These are phyloP conservation scores for Hyposmocoma kahamanoa DNA, from an alignment of 1,140 invertebrate species.

Conservation along the genomic window DNA sequence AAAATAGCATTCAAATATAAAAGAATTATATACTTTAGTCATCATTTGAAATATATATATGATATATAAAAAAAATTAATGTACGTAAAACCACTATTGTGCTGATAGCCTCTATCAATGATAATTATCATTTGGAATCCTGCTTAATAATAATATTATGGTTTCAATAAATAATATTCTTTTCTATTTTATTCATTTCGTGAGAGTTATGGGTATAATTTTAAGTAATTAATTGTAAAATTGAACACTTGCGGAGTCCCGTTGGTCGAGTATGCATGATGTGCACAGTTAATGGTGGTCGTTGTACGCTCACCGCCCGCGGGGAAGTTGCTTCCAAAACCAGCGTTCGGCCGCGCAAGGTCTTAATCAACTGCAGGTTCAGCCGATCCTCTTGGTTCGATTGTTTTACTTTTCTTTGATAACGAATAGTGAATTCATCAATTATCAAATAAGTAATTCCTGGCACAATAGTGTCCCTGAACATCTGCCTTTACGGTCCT, in stretches of 20 bases:
- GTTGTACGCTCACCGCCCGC: conserved; percentile 17
- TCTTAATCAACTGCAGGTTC: conserved; percentile 17
- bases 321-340: conserved; percentile 16
- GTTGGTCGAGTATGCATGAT: conserved; percentile 3
- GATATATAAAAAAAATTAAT: no score
- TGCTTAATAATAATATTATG: neutral
- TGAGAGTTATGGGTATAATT: conserved; percentile 9
- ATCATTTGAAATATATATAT: no score
- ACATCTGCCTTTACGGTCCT: neutral
- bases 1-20: no score
- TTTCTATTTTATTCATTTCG: conserved; percentile 8
- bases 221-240: neutral
- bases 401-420: neutral
- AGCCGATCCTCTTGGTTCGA: neutral
- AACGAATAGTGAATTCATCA: neutral
- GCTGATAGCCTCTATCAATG: no score
- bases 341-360: conserved; percentile 13
- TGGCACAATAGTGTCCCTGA: neutral
- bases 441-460: neutral
- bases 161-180: neutral
- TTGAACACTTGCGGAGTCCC: neutral
- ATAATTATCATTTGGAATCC: neutral
- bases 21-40: no score
- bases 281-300: neutral
- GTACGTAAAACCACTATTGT: no score